Evolutionary conservation across 2,113 vertebrate genomes (phyloP).

Genomic region (Strix aluco): DNA sequence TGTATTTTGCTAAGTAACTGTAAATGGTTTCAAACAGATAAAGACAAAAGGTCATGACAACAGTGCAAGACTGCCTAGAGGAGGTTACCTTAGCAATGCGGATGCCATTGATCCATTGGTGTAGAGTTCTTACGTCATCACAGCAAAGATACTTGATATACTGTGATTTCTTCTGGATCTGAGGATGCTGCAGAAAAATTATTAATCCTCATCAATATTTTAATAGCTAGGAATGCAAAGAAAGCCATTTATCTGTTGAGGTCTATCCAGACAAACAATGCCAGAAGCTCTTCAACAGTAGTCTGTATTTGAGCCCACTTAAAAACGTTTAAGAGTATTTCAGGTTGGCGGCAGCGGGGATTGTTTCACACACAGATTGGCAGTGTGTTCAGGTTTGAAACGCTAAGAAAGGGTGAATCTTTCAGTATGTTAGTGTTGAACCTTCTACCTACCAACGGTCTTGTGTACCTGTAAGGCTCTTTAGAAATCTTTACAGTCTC

Average conservation of each 20-base stretch:
- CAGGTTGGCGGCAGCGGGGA: neutral
- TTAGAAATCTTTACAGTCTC: neutral
- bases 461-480: neutral
- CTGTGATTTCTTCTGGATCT: slow-evolving; percentile 99
- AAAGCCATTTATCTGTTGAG: neutral
- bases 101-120: slow-evolving; percentile 97
- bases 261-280: neutral
- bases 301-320: neutral
- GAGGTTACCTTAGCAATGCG: slow-evolving; percentile 91
- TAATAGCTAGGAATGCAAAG: neutral
- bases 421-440: neutral
- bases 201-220: neutral
- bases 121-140: slow-evolving; percentile 93
- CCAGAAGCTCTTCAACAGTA: neutral
- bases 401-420: neutral
- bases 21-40: neutral
- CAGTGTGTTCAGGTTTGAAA: neutral
- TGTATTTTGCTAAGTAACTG: neutral
- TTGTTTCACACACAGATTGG: neutral
- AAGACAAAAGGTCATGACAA: neutral
- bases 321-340: neutral
- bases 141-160: slow-evolving; percentile 98
- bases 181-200: slow-evolving; percentile 84
- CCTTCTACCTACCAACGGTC: neutral
- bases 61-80: neutral